Evolutionary conservation across 2,113 vertebrate species (phyloP).

Genomic region (Cebidichthys violaceus): DNA sequence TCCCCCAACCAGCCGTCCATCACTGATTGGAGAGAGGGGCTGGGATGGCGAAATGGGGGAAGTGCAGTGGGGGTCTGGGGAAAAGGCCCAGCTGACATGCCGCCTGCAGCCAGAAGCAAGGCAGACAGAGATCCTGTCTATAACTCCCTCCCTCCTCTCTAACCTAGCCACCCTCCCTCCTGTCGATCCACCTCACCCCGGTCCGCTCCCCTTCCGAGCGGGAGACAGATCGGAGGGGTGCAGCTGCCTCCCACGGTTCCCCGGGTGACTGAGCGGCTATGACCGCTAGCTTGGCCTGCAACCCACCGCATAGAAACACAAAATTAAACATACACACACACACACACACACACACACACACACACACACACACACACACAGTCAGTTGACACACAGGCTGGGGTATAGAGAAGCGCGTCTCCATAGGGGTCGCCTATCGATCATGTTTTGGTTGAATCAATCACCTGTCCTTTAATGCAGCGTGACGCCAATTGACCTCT

Average conservation of each 20-base stretch:
- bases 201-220: constrained; percentile 32
- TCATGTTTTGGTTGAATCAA: constrained; percentile 69
- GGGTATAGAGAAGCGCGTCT: constrained; percentile 7
- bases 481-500: constrained; percentile 59
- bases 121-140: constrained; percentile 37
- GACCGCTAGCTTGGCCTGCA: constrained; percentile 48
- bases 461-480: constrained; percentile 64
- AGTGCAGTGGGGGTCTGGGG: constrained; percentile 63
- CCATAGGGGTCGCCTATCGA: constrained; percentile 60
- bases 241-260: constrained; percentile 78
- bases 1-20: constrained; percentile 64
- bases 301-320: constrained; percentile 38
- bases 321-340: constrained; percentile 13
- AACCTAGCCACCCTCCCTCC: constrained; percentile 37
- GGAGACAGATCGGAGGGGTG: constrained; percentile 61
- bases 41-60: constrained; percentile 45
- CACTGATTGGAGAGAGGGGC: constrained; percentile 61
- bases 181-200: constrained; percentile 39
- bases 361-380: constrained; percentile 17
- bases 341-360: too few relatives aligned
- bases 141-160: constrained; percentile 28
- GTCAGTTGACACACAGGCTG: constrained; percentile 30
- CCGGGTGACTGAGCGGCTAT: constrained; percentile 70
- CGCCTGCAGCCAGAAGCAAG: constrained; percentile 60
- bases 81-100: constrained; percentile 80